phyloP scores from a whole-genome alignment of 1,140 invertebrate species.

The Trissolcus basalis region DNA sequence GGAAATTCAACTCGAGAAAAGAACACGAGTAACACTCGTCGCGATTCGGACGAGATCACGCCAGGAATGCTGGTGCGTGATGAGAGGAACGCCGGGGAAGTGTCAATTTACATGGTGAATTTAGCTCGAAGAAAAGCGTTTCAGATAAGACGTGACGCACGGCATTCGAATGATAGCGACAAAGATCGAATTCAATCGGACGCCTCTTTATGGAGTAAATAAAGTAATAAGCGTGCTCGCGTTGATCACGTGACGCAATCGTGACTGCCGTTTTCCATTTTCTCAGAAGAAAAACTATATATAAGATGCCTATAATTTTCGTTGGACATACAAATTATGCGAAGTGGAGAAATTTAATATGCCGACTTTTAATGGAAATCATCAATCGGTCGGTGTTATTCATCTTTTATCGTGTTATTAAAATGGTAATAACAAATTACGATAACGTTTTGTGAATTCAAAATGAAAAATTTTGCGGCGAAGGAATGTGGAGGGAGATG shows the following conservation, averaged over 20 bases:
- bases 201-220: slow-evolving; percentile 11
- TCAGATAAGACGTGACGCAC: slow-evolving; percentile 28
- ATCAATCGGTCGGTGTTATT: not conserved
- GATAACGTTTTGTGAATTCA: no score
- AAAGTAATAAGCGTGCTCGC: slow-evolving; percentile 23
- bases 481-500: no score
- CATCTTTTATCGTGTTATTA: no score
- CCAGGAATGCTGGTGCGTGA: slow-evolving; percentile 12
- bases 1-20: not conserved
- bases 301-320: no score
- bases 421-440: no score
- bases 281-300: not conserved
- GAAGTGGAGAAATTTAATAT: not conserved
- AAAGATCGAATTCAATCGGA: slow-evolving; percentile 19
- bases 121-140: slow-evolving; percentile 18
- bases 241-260: not conserved
- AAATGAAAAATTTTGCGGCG: no score
- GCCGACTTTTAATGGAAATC: not conserved
- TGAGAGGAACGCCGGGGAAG: slow-evolving; percentile 4
- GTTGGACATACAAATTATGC: not conserved
- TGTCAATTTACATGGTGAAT: slow-evolving; percentile 42
- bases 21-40: not conserved
- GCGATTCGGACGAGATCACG: slow-evolving; percentile 13
- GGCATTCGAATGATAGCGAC: slow-evolving; percentile 32
- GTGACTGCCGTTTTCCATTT: not conserved